Evolutionary conservation across 2,113 vertebrate species (phyloP).

Genomic region (Erythrolamprus reginae): DNA sequence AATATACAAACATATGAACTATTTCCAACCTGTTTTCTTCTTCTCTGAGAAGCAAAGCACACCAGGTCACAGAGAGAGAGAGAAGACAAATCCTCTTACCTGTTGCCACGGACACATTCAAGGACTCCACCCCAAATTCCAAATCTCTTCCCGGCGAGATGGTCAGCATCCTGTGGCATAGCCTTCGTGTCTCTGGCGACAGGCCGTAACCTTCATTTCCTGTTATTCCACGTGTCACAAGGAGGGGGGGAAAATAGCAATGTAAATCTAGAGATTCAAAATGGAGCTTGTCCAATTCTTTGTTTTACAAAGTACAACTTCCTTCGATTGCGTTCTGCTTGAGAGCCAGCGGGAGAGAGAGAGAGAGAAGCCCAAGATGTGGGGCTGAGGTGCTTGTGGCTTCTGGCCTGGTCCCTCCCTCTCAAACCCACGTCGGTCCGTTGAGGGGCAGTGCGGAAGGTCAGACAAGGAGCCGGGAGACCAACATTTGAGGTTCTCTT

Average conservation of each 20-base stretch:
- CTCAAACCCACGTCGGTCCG: background rate
- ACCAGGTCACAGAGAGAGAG: rapidly evolving
- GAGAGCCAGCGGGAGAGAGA: background rate
- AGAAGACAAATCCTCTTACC: conserved; percentile 58
- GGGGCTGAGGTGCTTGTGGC: background rate
- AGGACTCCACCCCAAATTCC: conserved; percentile 77
- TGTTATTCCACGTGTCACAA: conserved; percentile 28
- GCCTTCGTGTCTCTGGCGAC: conserved; percentile 69
- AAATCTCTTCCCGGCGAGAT: conserved; percentile 73
- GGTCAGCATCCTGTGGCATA: conserved; percentile 76
- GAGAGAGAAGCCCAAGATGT: too few species aligned
- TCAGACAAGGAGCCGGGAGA: background rate
- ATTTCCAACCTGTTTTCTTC: too few species aligned
- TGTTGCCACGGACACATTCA: conserved; percentile 90
- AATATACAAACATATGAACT: too few species aligned
- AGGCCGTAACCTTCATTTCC: conserved; percentile 81
- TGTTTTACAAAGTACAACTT: background rate
- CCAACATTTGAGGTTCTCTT: background rate
- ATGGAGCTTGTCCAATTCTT: too few species aligned
- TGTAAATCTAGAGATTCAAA: background rate
- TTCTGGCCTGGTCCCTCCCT: background rate
- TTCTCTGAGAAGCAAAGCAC: background rate
- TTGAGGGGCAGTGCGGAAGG: background rate
- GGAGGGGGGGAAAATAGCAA: too few species aligned
- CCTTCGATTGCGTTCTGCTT: background rate